Base-by-base conservation (phyloP, 2,797 vertebrate genomes). In the Oreonectes daqikongensis region DNA sequence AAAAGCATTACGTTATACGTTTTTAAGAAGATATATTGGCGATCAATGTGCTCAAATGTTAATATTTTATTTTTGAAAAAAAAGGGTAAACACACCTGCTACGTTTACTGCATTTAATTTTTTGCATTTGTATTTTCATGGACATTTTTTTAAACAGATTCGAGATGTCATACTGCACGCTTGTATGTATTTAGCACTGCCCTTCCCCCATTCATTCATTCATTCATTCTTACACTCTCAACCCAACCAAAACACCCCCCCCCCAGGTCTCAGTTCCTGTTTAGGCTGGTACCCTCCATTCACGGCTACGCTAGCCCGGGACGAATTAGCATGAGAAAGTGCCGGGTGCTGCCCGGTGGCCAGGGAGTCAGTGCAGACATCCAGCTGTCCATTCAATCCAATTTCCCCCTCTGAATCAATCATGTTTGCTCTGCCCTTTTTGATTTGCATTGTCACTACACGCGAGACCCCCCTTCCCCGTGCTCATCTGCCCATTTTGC, bases 271-370 rank as follows among this genome's bases (percentile, higher is more conserved):
- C 73, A 74, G 81, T 79, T 77, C 79, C 83, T 82, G 79, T 82
- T 79, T 74, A 68, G 75, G 75, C 81, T 75, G 77, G 77, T 57
- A 68, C 69, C 66, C 72, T 78, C 77, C 77, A 83, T 84, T 89
- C 89, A 86, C 72, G 69, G 91, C 92, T 65, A 91, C 86, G 86
- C 84, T 86, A 91, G 91, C 90, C 88, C 90, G 90, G 71, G 88
- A 92, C 93, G 93, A 92, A 98, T 98, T 96, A 96, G 93, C 96
- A 98, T 97, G 93, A 92, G 93, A 96, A 96, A 94, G 94, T 93
- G 90, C 83, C 85, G 89, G 83, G 88, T 94, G 91, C 80, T 82
- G 90, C 93, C 93, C 89, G 89, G 91, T 89, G 92, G 93, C 94
- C 91, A 87, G 91, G 92, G 89, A 92, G 91, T 89, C 71, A 82